Conservation (phyloP, 2,888 invertebrate species). For the Uropetala carovei region DNA sequence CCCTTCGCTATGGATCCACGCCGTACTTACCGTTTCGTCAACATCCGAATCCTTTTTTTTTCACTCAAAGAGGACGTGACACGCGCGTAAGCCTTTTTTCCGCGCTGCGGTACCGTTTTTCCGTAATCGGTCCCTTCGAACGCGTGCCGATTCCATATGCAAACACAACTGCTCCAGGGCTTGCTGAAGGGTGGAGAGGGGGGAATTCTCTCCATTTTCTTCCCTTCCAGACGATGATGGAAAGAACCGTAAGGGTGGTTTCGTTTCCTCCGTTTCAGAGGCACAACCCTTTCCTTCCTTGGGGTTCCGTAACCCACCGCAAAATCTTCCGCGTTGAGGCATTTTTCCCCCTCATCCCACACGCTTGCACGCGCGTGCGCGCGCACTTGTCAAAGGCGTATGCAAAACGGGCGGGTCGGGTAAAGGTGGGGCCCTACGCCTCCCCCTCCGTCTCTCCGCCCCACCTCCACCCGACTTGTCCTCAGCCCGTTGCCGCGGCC, state of each 20-base stretch:
- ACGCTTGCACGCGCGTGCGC: too few species aligned
- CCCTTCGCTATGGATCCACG: neutral
- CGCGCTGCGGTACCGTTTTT: neutral
- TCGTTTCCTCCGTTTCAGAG: too few species aligned
- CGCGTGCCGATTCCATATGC: conserved; percentile 1
- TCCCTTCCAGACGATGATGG: neutral
- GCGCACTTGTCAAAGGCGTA: too few species aligned
- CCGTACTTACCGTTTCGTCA: neutral
- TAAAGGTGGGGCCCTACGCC: neutral
- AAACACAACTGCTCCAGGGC: neutral
- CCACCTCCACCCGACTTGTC: neutral
- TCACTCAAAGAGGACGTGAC: neutral
- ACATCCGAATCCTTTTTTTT: neutral
- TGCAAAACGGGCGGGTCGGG: too few species aligned
- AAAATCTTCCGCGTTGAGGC: conserved; percentile 1
- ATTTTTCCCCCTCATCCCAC: neutral
- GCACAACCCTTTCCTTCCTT: neutral
- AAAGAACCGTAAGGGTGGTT: too few species aligned
- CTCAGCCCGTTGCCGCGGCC: neutral
- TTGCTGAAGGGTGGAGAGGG: neutral
- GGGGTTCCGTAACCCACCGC: conserved; percentile 3
- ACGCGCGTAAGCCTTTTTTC: neutral
- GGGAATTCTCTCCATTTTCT: neutral
- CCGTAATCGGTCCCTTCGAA: conserved; percentile 9
- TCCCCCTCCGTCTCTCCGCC: too few species aligned